phyloP scores from a whole-genome alignment of 2,888 invertebrate species.

The Rapana venosa region DNA sequence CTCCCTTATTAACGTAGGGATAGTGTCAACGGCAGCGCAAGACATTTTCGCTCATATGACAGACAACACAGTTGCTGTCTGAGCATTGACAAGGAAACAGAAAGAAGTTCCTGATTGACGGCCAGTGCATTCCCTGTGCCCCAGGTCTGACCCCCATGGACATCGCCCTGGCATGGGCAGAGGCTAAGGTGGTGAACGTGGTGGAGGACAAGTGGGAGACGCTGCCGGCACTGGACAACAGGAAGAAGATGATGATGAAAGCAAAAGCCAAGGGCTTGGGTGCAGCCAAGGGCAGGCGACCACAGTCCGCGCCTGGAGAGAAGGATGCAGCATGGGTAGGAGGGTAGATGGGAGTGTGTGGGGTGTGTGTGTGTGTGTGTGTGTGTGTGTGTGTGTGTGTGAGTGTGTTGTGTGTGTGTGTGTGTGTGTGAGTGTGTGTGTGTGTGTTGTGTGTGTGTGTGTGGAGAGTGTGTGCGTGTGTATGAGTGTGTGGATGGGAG shows the following conservation, averaged over 20 bases:
- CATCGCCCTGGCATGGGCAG: constrained; percentile 75
- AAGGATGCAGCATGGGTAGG: no score
- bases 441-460: neutral
- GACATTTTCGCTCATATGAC: no score
- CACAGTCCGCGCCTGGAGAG: constrained; percentile 59
- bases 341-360: constrained; percentile 32
- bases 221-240: constrained; percentile 71
- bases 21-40: no score
- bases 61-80: no score
- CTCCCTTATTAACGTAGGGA: no score
- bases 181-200: constrained; percentile 72
- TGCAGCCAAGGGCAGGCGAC: constrained; percentile 59
- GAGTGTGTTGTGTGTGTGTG: neutral
- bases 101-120: no score
- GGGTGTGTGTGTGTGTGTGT: neutral
- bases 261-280: constrained; percentile 62
- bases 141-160: constrained; percentile 76
- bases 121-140: no score
- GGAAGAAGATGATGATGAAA: constrained; percentile 55
- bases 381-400: neutral
- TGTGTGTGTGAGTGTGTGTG: neutral
- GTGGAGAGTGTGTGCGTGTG: constrained; percentile 9
- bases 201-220: constrained; percentile 76
- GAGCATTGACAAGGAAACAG: no score
- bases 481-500: constrained; percentile 2